Conservation (phyloP, 1,140 invertebrate species). For the Homarus americanus region DNA sequence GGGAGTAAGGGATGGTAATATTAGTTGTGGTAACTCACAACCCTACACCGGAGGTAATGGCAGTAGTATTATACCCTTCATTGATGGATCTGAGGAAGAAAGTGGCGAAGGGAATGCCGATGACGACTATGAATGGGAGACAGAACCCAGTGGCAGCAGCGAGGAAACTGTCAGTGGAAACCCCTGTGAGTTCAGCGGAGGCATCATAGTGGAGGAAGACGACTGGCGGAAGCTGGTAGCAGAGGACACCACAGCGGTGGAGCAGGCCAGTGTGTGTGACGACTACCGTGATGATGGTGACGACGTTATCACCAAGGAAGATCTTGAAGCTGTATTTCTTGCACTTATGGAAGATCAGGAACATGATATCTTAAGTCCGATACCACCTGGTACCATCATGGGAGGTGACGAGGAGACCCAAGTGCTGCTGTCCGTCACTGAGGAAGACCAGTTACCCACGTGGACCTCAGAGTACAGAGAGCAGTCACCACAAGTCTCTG, state of each 20-base stretch:
- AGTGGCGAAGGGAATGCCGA: neutral
- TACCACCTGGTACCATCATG: neutral
- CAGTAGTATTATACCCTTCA: neutral
- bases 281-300: slow-evolving; percentile 34
- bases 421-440: neutral
- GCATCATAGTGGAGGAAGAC: neutral
- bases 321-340: slow-evolving; percentile 41
- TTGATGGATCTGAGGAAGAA: neutral
- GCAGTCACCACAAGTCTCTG: slow-evolving; percentile 40
- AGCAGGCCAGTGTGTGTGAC: neutral
- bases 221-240: neutral
- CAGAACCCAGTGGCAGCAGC: slow-evolving; percentile 42
- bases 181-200: neutral
- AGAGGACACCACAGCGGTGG: neutral
- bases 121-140: slow-evolving; percentile 66
- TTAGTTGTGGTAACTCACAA: neutral
- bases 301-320: slow-evolving; percentile 39
- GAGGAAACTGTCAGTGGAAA: slow-evolving; percentile 24
- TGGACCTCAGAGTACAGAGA: neutral
- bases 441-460: neutral
- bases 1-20: too few relatives aligned
- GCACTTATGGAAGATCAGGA: slow-evolving; percentile 44
- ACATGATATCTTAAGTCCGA: neutral
- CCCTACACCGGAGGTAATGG: neutral
- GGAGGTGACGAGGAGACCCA: neutral